phyloP scores from a whole-genome alignment of 1,140 invertebrate genomes.

The Trachymyrmex septentrionalis region DNA sequence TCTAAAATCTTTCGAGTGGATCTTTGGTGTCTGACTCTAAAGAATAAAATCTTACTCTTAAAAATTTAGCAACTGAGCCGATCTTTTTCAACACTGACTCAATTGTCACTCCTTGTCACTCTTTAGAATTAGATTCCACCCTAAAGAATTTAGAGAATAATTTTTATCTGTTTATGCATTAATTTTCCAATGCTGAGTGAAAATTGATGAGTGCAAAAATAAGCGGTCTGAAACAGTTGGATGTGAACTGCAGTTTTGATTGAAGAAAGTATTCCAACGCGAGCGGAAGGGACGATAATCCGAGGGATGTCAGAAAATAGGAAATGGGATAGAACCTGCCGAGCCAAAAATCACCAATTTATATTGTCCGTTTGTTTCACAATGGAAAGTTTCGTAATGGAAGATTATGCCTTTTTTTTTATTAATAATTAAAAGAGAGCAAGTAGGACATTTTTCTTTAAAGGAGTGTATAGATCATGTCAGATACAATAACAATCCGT shows the following conservation, averaged over 20 bases:
- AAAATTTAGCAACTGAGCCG: too few relatives aligned
- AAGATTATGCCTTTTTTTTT: background rate
- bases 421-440: background rate
- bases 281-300: background rate
- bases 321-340: background rate
- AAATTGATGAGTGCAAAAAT: constrained; percentile 3
- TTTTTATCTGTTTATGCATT: background rate
- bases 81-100: too few relatives aligned
- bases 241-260: background rate
- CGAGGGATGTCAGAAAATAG: background rate
- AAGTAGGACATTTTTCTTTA: background rate
- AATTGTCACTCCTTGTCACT: too few relatives aligned
- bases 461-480: background rate
- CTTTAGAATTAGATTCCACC: too few relatives aligned
- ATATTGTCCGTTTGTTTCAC: background rate
- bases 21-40: too few relatives aligned
- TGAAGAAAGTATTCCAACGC: background rate
- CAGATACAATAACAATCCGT: background rate
- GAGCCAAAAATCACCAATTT: background rate
- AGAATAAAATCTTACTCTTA: too few relatives aligned
- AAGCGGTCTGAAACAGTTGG: background rate
- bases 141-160: too few relatives aligned
- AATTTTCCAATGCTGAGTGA: constrained; percentile 1
- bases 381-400: background rate
- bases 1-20: too few relatives aligned